These are phyloP conservation scores for Andrena bicolor DNA, from an alignment of 2,888 invertebrate genomes.

Conservation along the genomic window DNA sequence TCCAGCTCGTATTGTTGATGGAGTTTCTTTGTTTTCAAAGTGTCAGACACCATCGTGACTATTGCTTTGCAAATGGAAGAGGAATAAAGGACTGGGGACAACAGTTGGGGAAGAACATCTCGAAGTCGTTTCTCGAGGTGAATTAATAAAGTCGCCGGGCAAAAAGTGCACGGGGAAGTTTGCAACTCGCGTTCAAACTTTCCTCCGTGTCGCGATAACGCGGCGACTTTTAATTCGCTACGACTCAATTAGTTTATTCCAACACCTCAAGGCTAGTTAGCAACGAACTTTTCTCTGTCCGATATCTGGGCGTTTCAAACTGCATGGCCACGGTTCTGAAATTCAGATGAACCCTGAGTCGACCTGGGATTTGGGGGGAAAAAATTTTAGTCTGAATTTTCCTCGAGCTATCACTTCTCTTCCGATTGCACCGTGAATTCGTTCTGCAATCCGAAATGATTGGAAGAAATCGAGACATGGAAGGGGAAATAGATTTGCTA, in stretches of 20 bases:
- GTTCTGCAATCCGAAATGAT: too few species aligned
- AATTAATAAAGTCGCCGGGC: neutral
- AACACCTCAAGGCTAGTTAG: neutral
- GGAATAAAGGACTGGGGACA: neutral
- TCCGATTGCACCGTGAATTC: too few species aligned
- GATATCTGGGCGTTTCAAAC: neutral
- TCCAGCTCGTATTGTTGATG: neutral
- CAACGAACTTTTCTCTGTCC: neutral
- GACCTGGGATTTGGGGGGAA: too few species aligned
- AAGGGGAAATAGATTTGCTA: too few species aligned
- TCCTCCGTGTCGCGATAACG: neutral
- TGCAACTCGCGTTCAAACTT: conserved; percentile 1
- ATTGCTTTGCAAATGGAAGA: neutral
- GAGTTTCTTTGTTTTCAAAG: neutral
- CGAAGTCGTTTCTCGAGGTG: neutral
- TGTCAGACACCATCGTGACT: neutral
- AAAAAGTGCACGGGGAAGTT: neutral
- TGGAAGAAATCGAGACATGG: too few species aligned
- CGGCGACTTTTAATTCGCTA: conserved; percentile 11
- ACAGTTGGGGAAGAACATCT: neutral
- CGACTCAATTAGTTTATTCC: conserved; percentile 14
- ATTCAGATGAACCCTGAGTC: neutral
- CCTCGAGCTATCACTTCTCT: neutral
- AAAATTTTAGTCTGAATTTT: neutral
- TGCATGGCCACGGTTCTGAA: neutral